Percentiles rank a stretch among this genome's conserved stretches.
Conservation (phyloP, 2,797 vertebrate species). For the Darevskia mixta region DNA sequence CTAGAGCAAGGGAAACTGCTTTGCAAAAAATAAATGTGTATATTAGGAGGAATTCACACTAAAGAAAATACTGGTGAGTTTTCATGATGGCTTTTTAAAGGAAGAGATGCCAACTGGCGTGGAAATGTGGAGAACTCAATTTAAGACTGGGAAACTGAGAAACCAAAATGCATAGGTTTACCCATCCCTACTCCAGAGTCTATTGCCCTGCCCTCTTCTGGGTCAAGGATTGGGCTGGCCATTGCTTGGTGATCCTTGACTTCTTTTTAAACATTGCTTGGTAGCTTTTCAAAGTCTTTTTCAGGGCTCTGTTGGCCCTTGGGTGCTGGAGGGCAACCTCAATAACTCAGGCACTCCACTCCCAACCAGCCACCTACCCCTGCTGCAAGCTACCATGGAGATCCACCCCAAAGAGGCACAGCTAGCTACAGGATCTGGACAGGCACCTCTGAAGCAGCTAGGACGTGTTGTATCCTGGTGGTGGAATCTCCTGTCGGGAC, state of each 20-base stretch:
- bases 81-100: too few species aligned
- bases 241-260: neutral
- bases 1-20: too few species aligned
- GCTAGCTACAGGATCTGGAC: neutral
- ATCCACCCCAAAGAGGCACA: neutral
- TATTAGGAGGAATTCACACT: too few species aligned
- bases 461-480: neutral
- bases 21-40: too few species aligned
- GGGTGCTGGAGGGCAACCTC: neutral
- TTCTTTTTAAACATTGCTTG: neutral
- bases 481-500: neutral
- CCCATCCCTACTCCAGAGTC: too few species aligned
- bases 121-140: too few species aligned
- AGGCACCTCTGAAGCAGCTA: neutral
- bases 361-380: neutral
- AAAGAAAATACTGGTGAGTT: too few species aligned
- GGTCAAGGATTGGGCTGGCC: neutral
- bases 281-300: neutral
- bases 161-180: too few species aligned
- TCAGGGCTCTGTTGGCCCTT: too few species aligned
- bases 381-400: neutral
- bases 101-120: too few species aligned
- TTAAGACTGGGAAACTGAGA: too few species aligned
- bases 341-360: neutral
- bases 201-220: too few species aligned